Base-by-base conservation (phyloP, 2,888 invertebrate genomes). In the Leptura quadrifasciata region DNA sequence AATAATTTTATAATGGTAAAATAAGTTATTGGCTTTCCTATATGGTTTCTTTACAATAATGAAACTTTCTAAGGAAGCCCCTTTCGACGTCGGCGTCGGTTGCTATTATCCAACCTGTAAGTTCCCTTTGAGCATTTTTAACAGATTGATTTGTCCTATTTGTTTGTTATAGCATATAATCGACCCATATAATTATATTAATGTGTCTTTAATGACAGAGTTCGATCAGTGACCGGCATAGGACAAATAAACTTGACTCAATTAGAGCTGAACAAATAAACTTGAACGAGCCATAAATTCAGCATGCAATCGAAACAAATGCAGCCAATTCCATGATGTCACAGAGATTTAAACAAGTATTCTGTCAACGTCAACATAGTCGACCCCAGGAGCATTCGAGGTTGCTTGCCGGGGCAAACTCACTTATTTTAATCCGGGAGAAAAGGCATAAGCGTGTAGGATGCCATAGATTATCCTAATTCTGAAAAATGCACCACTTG, bases 231-330 rank as follows among this genome's bases (percentile, higher is more conserved):
- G 68, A 55, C 21, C 58, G 39, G n/a, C 17, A 18, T 35, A 47
- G 39, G 58, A 69, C 69, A 69, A 69, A 69, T 47, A 58, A 24
- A 70, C 75, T 73, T 54, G 75, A 70, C 75, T 75, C 75, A 75
- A 77, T 77, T 75, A 70, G 63, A 70, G 58, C n/a, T 18, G 72
- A 69, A 80, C 79, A 80, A 79, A 82, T 81, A 80, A 80, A 81
- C 72, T 76, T 70, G 76, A 79, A 77, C 74, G 76, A 74, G 79
- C 80, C 77, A 84, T 83, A 83, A 84, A 84, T 82, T 82, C 77
- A 68, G 78, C 78, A 79, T 80, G 84, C 82, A 84, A 84, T 84
- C 83, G 83, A 81, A 83, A 85, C 84, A 84, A 85, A 84, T 84
- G 82, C 81, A 76, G 77, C 81, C 83, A 81, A 83, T 84, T 84